Conservation (phyloP, 2,113 vertebrate species). For the Barbus barbus region DNA sequence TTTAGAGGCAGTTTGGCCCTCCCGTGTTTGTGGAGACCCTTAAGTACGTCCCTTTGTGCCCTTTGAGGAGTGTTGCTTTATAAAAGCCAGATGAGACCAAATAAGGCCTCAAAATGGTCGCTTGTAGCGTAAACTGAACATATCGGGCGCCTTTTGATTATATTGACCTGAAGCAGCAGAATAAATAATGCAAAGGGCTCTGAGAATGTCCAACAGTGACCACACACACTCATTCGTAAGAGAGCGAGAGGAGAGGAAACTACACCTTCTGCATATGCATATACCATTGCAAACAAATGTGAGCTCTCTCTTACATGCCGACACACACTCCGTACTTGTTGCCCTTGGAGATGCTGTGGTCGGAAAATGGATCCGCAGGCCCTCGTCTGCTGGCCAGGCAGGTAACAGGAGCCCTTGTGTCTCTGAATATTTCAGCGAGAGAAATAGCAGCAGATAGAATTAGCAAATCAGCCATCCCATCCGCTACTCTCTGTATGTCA, state of each 20-base stretch:
- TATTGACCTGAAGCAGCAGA: neutral
- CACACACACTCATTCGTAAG: neutral
- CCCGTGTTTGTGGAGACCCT: neutral
- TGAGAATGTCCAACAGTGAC: neutral
- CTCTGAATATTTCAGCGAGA: conserved; percentile 55
- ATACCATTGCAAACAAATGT: conserved; percentile 16
- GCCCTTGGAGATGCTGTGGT: conserved; percentile 32
- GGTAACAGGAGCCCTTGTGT: conserved; percentile 49
- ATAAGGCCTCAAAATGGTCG: conserved; percentile 5
- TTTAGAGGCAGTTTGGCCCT: neutral
- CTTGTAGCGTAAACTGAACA: neutral
- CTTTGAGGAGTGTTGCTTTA: neutral
- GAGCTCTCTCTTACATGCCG: neutral
- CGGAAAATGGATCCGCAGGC: conserved; percentile 36
- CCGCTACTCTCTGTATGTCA: conserved; percentile 16
- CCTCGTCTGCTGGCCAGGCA: conserved; percentile 20
- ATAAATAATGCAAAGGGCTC: conserved; percentile 46
- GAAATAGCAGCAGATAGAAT: conserved; percentile 1
- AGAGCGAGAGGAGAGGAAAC: neutral
- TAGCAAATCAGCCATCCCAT: conserved; percentile 23
- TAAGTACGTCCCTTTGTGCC: neutral
- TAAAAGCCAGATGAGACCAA: conserved; percentile 21
- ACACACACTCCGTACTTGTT: conserved; percentile 13
- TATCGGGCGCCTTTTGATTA: neutral
- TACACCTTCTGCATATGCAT: conserved; percentile 21